Conservation (phyloP, 2,888 invertebrate species). For the Dasypolia templi region DNA sequence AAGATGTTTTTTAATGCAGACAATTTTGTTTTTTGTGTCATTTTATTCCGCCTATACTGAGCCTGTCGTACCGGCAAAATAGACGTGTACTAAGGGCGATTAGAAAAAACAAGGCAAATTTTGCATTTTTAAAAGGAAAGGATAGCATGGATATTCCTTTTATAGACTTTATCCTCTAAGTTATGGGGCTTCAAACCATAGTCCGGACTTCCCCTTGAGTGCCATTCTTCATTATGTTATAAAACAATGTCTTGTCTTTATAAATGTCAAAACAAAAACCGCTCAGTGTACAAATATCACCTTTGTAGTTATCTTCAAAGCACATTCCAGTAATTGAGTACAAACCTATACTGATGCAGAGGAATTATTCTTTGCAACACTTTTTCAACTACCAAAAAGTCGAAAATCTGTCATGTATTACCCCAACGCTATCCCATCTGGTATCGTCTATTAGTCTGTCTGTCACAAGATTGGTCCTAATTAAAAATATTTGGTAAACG, state of each 20-base stretch:
- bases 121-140: neutral
- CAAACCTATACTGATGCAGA: neutral
- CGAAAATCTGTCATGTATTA: neutral
- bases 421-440: constrained; percentile 15
- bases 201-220: neutral
- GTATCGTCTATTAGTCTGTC: constrained; percentile 26
- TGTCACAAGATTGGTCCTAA: constrained; percentile 13
- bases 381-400: neutral
- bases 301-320: neutral
- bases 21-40: neutral
- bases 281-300: neutral
- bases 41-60: neutral
- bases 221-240: neutral
- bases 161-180: neutral
- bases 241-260: neutral
- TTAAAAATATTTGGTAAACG: neutral
- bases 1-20: neutral
- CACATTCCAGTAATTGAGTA: neutral
- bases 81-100: neutral
- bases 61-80: neutral
- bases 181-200: no score
- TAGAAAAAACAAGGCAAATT: no score
- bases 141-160: neutral
- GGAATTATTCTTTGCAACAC: neutral
- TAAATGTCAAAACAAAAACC: neutral